A percentile compares a stretch with the other conserved stretches of the same genome.
Conservation (phyloP, 2,888 invertebrate species). For the Drosophila antonietae region DNA sequence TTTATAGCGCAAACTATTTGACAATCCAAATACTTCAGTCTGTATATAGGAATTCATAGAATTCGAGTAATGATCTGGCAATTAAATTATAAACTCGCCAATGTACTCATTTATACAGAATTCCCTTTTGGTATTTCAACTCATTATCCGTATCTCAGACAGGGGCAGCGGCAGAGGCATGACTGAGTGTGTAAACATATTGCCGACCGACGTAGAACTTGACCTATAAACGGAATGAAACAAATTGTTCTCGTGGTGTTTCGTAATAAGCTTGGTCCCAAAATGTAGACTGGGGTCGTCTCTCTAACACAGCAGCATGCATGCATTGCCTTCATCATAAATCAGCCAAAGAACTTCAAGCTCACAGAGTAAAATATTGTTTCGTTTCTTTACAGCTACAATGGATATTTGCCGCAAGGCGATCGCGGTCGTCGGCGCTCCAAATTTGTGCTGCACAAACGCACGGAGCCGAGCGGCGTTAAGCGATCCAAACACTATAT, state of each 20-base stretch:
- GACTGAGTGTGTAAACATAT: constrained; percentile 61
- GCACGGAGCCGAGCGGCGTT: constrained; percentile 95
- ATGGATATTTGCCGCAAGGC: constrained; percentile 96
- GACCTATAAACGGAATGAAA: constrained; percentile 61
- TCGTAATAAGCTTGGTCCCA: constrained; percentile 40
- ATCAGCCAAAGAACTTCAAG: constrained; percentile 28
- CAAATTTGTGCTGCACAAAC: constrained; percentile 95
- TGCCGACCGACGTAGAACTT: constrained; percentile 61
- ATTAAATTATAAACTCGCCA: constrained; percentile 50
- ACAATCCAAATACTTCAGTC: constrained; percentile 31
- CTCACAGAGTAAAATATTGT: constrained; percentile 17
- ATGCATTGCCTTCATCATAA: constrained; percentile 43
- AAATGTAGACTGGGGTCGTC: constrained; percentile 5
- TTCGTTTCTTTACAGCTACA: constrained; percentile 88
- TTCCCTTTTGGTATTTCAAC: constrained; percentile 48
- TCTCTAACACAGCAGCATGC: constrained; percentile 19
- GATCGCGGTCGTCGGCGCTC: constrained; percentile 96
- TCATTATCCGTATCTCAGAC: constrained; percentile 43
- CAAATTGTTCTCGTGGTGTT: constrained; percentile 21
- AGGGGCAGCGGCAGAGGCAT: neutral
- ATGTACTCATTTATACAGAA: constrained; percentile 20
- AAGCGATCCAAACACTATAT: constrained; percentile 97
- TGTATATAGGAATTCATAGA: neutral
- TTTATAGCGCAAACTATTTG: constrained; percentile 30
- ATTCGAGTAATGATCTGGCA: constrained; percentile 42